These are phyloP conservation scores for Colinus virginianus DNA, from an alignment of 2,113 vertebrate species.

Conservation along the genomic window DNA sequence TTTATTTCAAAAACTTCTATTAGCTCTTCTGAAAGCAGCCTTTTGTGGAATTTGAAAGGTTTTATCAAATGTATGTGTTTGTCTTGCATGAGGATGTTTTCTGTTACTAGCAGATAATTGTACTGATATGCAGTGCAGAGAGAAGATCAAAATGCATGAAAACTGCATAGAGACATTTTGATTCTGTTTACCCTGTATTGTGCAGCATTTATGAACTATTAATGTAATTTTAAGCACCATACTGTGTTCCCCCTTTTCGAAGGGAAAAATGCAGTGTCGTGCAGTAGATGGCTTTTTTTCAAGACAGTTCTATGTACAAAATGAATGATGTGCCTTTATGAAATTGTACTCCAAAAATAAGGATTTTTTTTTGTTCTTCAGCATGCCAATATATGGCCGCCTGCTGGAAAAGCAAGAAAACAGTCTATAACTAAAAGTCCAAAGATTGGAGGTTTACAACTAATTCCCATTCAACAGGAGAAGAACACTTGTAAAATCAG, in stretches of 20 bases:
- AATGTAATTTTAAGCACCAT: not conserved
- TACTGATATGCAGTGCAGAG: constrained; percentile 15
- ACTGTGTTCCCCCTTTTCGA: not conserved
- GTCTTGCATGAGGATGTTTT: not conserved
- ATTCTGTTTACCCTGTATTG: constrained; percentile 4
- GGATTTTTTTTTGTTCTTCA: constrained; percentile 70
- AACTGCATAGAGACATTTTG: constrained; percentile 32
- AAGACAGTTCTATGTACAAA: not conserved
- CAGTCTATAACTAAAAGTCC: constrained; percentile 82
- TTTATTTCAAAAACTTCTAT: not conserved
- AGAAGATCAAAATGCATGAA: not conserved
- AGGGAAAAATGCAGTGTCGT: not conserved
- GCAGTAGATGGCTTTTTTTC: not conserved
- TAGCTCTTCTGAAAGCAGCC: not conserved
- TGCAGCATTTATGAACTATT: not conserved
- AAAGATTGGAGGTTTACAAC: constrained; percentile 77
- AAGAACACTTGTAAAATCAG: constrained; percentile 42
- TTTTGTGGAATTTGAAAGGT: not conserved
- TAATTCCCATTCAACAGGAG: constrained; percentile 81
- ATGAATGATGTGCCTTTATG: not conserved
- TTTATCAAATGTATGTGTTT: not conserved
- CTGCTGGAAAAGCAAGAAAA: constrained; percentile 77
- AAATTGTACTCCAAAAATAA: constrained; percentile 12
- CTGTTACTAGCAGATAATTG: not conserved
- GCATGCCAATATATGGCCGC: constrained; percentile 78